Base-by-base conservation (phyloP, 2,888 invertebrate species). In the Caenorhabditis angaria region DNA sequence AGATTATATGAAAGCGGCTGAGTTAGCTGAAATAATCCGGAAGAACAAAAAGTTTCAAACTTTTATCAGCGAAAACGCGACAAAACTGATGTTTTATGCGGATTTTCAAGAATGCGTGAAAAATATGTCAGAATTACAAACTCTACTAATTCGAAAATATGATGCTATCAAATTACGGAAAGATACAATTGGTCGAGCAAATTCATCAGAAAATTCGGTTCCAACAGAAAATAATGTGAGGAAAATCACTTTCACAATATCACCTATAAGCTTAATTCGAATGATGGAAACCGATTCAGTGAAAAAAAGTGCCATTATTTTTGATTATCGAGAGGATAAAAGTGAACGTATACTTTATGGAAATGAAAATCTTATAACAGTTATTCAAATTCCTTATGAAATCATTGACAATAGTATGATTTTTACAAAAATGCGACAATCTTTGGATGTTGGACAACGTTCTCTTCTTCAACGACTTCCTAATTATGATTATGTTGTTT, bases 401-500 rank as follows among this genome's bases (percentile, higher is more conserved):
- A 22, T 48, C 0, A 59, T 76, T n/a, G 63, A 68, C 4, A 57
- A 51, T 47, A 78, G 76, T 0, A 27, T 79, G 59, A 74, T 72
- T 20, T 77, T 69, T 47, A 5, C 20, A 5, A 29, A 28, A 2
- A 57, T 80, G 10, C 60, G 61, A 4, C 41, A 57, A 14, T 60
- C 41, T 18, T 10, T 80, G 10, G 50, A 48, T 12, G 58, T 76
- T 1, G 65, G 22, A 10, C 64, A 75, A 54, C 68, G 80, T 1
- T 54, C 71, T 0, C 56, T 70, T 12, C 61, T 80, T 4, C 35
- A 51, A 6, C 65, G 72, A 22, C 35, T 80, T 5, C 32, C 65
- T 6, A 22, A 28, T 12, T 69, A 41, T 65, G 84, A 84, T 29
- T 65, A 70, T 22, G 81, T 84, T 10, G 82, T 83, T 41, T 41